Base-by-base conservation (phyloP, 1,140 invertebrate species). In the Diorhabda sublineata region DNA sequence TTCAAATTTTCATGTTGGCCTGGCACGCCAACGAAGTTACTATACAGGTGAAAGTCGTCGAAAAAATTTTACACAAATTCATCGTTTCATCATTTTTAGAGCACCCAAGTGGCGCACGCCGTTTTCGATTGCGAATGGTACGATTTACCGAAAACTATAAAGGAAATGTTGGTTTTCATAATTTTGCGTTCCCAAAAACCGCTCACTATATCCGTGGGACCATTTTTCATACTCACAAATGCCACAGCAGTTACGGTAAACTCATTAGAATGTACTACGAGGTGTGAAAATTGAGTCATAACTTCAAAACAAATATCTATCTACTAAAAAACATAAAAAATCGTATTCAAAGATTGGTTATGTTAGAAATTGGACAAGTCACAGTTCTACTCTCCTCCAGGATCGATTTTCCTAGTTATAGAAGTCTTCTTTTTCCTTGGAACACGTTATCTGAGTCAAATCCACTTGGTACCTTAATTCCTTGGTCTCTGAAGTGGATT, bases 151-250 rank as follows among this genome's bases (percentile, higher is more conserved):
- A n/a, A n/a, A 9, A 44, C 6, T 9, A 3, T 62, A 8, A 42
- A 75, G 64, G 73, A 71, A 66, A 69, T 71, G 7, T 65, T 82
- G 9, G 63, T 63, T 58, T 73, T 78, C 5, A 73, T 80, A 60
- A 79, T 76, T 8, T 7, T 79, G 43, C 74, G 75, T 41, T 70
- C 79, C 11, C 78, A 81, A 70, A 75, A 69, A 68, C 78, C 81
- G 2, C 73, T 81, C 69, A 69, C 75, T 59, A 73, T 81, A 9
- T 80, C 76, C 0, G 81, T 79, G 2, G 81, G 81, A 26, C 79
- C 75, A 41, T 83, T 82, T 70, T 81, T 81, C 64, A 64, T 71
- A 26, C 77, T 83, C 68, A 81, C 81, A 4, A 69, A 81, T 6
- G 70, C 77, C 66, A 82, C 81, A 47, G 80, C 76, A 45, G 71